Evolutionary conservation across 1,140 invertebrate genomes (phyloP).

Genomic region (Drosophila trapezifrons): DNA sequence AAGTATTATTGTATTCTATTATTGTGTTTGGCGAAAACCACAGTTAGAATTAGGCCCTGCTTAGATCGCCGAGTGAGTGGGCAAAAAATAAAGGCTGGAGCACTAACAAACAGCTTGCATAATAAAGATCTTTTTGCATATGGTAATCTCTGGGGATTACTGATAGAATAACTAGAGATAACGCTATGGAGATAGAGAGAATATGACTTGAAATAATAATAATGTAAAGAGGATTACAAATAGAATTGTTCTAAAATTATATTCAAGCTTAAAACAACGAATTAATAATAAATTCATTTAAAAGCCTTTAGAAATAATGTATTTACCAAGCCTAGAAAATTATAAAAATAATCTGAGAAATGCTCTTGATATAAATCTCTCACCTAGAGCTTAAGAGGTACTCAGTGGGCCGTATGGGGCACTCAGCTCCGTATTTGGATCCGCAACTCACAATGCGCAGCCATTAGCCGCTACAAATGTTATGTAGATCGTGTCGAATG

Average conservation of each 20-base stretch:
- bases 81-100: slow-evolving; percentile 9
- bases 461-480: slow-evolving; percentile 76
- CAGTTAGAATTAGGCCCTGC: slow-evolving; percentile 57
- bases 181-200: neutral
- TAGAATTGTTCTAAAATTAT: no score
- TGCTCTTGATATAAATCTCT: neutral
- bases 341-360: no score
- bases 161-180: neutral
- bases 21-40: slow-evolving; percentile 49
- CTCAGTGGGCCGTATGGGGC: slow-evolving; percentile 28
- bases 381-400: slow-evolving; percentile 5
- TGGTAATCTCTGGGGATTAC: slow-evolving; percentile 3
- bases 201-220: no score
- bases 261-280: no score
- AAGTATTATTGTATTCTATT: slow-evolving; percentile 46
- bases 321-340: no score
- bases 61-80: slow-evolving; percentile 43
- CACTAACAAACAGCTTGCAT: slow-evolving; percentile 16
- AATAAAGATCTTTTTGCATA: slow-evolving; percentile 9
- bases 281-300: no score
- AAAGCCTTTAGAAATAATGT: no score
- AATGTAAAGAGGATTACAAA: no score
- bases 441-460: slow-evolving; percentile 44
- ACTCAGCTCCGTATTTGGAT: slow-evolving; percentile 63
- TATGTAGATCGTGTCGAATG: slow-evolving; percentile 73